phyloP scores from a whole-genome alignment of 2,113 vertebrate species.

The Leucopsar rothschildi region DNA sequence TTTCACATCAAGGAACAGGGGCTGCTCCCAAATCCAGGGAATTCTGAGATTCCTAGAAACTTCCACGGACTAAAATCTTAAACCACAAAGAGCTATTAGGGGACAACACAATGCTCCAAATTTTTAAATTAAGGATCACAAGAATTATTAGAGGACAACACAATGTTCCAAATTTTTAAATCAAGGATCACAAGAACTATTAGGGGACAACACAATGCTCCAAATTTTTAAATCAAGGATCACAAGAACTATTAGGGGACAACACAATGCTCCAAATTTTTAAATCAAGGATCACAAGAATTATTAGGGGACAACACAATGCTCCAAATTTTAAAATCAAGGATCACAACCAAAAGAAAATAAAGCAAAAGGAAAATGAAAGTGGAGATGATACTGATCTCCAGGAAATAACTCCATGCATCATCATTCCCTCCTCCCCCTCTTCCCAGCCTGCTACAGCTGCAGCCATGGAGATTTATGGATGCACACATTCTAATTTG shows the following conservation, averaged over 20 bases:
- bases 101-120: no score
- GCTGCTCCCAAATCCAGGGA: neutral
- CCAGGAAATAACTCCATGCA: neutral
- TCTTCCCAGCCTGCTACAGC: neutral
- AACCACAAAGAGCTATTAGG: neutral
- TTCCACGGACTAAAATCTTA: neutral
- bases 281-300: no score
- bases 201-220: no score
- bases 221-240: no score
- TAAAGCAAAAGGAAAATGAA: neutral
- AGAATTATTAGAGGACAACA: no score
- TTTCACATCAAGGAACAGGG: neutral
- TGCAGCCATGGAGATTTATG: constrained; percentile 47
- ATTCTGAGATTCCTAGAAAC: neutral
- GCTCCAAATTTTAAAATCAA: neutral
- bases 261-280: no score
- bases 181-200: no score
- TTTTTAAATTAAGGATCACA: no score
- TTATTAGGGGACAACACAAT: neutral
- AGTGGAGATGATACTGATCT: neutral
- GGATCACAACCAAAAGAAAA: neutral
- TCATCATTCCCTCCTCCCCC: neutral
- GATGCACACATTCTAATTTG: neutral
- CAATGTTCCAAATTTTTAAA: no score
- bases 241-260: no score